phyloP scores from a whole-genome alignment of 2,113 vertebrate genomes.

The Oryzias woworae region DNA sequence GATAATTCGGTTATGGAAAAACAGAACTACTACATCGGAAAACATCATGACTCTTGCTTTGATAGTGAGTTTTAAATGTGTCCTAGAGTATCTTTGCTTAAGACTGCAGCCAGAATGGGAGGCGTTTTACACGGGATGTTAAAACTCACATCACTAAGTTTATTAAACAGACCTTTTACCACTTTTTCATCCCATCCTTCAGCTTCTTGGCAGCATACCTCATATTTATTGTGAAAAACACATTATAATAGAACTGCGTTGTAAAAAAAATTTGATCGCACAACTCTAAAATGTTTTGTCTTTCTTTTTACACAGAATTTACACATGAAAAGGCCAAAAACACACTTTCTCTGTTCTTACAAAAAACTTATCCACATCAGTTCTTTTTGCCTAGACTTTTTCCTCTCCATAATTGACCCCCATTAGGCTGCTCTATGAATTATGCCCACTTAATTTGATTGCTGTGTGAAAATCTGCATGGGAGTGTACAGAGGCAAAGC shows the following conservation, averaged over 20 bases:
- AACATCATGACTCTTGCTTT: conserved; percentile 30
- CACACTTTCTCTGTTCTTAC: neutral
- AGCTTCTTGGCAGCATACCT: no score
- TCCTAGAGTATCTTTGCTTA: conserved; percentile 18
- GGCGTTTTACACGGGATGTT: conserved; percentile 12
- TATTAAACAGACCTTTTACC: neutral
- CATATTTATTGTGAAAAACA: no score
- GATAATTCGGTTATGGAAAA: conserved; percentile 28
- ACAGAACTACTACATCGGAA: conserved; percentile 32
- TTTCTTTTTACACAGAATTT: no score
- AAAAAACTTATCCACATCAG: neutral
- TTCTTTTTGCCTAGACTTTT: conserved; percentile 7
- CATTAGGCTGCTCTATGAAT: conserved; percentile 43
- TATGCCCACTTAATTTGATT: conserved; percentile 51
- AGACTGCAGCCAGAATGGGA: neutral
- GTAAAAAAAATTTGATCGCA: no score
- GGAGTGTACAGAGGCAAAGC: conserved; percentile 34
- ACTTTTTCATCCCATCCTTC: no score
- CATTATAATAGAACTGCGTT: no score
- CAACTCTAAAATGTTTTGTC: no score
- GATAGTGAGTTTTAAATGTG: conserved; percentile 15
- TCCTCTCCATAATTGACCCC: conserved; percentile 11
- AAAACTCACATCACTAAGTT: neutral
- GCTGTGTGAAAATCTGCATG: conserved; percentile 41
- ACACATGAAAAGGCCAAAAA: no score